Base-by-base conservation (phyloP, 1,140 invertebrate species). In the Portunus trituberculatus region DNA sequence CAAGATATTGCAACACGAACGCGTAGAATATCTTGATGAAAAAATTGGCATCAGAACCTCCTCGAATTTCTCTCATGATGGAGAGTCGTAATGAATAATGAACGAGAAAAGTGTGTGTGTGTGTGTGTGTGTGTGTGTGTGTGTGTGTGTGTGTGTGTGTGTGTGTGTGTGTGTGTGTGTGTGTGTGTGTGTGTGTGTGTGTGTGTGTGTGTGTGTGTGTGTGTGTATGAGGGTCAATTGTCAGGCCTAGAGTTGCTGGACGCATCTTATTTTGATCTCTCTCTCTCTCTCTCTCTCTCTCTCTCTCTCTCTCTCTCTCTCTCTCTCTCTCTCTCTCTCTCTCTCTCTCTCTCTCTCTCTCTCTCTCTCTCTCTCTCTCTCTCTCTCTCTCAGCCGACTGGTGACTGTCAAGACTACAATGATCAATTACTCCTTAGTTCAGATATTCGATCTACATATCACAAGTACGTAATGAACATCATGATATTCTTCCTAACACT, bases 171-270 rank as follows among this genome's bases (percentile, higher is more conserved):
- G 86, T 87, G 86, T 87, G 86, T 87, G 86, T 87, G 86, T 87
- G 86, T 87, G 86, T 87, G 86, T 90, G 88, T 89, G 87, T 89
- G 87, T 89, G 87, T 89, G 87, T 89, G 87, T 89, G 87, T 89
- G 87, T 89, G 87, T 89, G 87, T 89, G 87, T 89, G 87, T 89
- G 87, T 89, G 87, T 89, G 87, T 89, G 87, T 89, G 87, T 89
- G 87, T 89, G 87, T 89, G 87, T 89, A 29, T 89, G 87, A 14
- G 87, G 25, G 7, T 89, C 86, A 29, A 32, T 16, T 28, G n/a
- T n/a, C 32, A 28, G n/a, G 86, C 39, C 39, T 1, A 2, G 39
- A 39, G 39, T 39, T 2, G 39, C 39, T 89, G 0, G 25, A 45
- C 2, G 3, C 7, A 20, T 89, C 39, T n/a, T 3, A 10, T 45